phyloP scores from a whole-genome alignment of 2,113 vertebrate species.

The Psophia crepitans region DNA sequence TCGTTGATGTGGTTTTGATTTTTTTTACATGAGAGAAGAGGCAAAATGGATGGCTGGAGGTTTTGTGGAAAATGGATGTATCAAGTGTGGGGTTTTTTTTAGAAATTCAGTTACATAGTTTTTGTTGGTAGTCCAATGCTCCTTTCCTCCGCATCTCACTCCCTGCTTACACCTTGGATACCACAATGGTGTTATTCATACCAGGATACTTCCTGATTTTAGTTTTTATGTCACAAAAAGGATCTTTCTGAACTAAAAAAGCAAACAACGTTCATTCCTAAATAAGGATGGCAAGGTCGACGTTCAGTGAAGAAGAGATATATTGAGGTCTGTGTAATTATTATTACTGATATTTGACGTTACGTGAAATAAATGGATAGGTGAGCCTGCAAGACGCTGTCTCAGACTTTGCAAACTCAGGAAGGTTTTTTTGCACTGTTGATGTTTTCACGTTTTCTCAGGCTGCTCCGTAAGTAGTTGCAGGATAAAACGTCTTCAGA shows the following conservation, averaged over 20 bases:
- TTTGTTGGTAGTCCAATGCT: background rate
- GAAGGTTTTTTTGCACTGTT: background rate
- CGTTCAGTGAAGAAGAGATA: background rate
- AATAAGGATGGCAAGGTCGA: background rate
- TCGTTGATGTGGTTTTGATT: background rate
- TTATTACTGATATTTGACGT: background rate
- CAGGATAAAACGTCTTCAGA: background rate
- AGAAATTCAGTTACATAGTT: background rate
- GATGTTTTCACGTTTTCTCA: background rate
- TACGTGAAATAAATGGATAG: background rate
- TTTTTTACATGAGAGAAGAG: background rate
- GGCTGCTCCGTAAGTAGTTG: background rate
- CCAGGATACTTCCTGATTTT: background rate
- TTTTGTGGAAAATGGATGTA: background rate
- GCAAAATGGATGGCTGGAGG: background rate
- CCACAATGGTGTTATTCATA: background rate
- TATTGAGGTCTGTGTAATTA: background rate
- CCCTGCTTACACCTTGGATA: background rate
- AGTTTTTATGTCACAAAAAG: background rate
- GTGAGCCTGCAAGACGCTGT: background rate
- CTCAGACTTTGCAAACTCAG: accelerated
- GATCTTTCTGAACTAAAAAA: background rate
- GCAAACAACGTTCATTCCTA: background rate
- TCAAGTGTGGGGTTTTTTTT: background rate
- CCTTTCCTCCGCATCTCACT: background rate